Conservation (phyloP, 2,797 vertebrate species). For the Paguma larvata region DNA sequence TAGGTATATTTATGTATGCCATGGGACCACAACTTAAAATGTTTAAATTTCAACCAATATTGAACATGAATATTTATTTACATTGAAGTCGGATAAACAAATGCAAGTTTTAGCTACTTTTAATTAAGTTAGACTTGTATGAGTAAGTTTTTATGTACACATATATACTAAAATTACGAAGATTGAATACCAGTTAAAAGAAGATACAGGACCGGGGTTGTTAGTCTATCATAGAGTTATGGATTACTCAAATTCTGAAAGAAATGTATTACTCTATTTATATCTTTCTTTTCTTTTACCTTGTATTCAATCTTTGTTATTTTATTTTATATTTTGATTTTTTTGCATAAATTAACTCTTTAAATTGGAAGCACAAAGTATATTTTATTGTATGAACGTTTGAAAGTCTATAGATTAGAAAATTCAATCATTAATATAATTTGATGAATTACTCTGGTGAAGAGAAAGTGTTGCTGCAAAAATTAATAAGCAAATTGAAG, state of each 20-base stretch:
- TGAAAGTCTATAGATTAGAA: conserved; percentile 69
- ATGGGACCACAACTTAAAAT: not conserved
- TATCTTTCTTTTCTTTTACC: not conserved
- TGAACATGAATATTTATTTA: not conserved
- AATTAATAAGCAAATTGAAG: conserved; percentile 70
- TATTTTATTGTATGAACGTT: conserved; percentile 45
- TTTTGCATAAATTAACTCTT: not conserved
- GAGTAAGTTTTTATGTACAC: not conserved
- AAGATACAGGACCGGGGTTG: not conserved
- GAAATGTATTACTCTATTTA: not conserved
- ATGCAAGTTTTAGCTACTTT: not conserved
- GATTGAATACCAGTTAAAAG: not conserved
- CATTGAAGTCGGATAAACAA: not conserved
- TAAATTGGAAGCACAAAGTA: not conserved
- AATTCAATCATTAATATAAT: not conserved
- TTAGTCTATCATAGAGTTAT: not conserved
- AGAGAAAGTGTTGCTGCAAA: conserved; percentile 51
- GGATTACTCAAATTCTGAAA: not conserved
- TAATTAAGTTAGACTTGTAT: not conserved
- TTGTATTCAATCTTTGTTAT: not conserved
- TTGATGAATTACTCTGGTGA: not conserved
- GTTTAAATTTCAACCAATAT: not conserved
- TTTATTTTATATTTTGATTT: not conserved
- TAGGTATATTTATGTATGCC: not conserved
- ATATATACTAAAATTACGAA: not conserved